Base-by-base conservation (phyloP, 2,888 invertebrate species). In the Oscheius sp. region DNA sequence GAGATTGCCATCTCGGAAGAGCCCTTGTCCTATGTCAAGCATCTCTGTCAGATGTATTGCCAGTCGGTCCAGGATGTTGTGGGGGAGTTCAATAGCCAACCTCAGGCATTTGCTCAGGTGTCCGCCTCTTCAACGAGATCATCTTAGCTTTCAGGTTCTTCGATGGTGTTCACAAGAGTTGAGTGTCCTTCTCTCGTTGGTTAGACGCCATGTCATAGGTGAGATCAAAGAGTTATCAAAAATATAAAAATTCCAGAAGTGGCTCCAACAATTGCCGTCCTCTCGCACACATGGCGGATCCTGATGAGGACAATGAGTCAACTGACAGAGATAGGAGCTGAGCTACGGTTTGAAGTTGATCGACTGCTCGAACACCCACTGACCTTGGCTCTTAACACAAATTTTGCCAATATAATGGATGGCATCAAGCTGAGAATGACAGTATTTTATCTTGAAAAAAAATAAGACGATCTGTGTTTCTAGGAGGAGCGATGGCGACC, bases 401-500 rank as follows among this genome's bases (percentile, higher is more conserved):
- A 93, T 59, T 92, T 93, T 82, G 93, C 94, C 80, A 94, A 94
- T 88, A 91, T 93, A 81, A 91, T 93, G 21, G 95, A 95, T 88
- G 93, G 93, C 0, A 92, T 94, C 83, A 94, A 93, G 89, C 90
- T 93, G 72, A 92, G 91, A 55, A 89, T 90, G 25, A 83, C 86
- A 72, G 90, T 90, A 76, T 76, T n/a, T n/a, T n/a, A n/a, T n/a
- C n/a, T n/a, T n/a, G n/a, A n/a, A n/a, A 86, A 18, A 18, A 18
- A n/a, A n/a, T 21, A 23, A 35, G 29, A 6, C 55, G n/a, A 27
- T 9, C 35, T 6, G 5, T 9, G 5, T 9, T 78, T 66, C 89
- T n/a, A 92, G 69, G 95, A 95, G 89, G 95, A 96, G 86, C 92
- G 92, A 79, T 95, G 95, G 94, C 92, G 93, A 45, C 94, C 94